Evolutionary conservation across 1,140 invertebrate genomes (phyloP).

Genomic region (Cephus cinctus): DNA sequence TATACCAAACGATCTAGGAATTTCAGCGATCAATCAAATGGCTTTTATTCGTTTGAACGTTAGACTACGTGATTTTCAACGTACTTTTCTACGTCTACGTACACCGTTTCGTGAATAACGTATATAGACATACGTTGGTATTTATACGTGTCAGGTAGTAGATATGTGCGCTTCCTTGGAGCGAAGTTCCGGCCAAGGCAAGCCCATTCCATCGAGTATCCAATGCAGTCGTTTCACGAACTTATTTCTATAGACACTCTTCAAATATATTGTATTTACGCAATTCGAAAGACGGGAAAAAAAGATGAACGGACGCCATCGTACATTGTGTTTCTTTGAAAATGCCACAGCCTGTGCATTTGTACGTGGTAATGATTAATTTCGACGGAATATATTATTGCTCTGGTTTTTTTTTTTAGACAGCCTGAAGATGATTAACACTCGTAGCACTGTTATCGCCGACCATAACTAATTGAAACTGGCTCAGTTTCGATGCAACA

Average conservation of each 20-base stretch:
- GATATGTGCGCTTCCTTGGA: conserved; percentile 48
- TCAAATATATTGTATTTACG: background rate
- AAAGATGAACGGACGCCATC: conserved; percentile 24
- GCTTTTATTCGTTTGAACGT: no score
- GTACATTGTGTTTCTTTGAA: no score
- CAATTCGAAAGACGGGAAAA: conserved; percentile 2
- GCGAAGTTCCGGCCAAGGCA: conserved; percentile 45
- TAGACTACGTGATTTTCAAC: no score
- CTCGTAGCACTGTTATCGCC: conserved; percentile 8
- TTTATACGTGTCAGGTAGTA: conserved; percentile 37
- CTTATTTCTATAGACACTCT: conserved; percentile 20
- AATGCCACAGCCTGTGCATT: no score
- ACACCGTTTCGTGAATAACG: no score
- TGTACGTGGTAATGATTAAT: no score
- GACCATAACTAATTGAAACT: conserved; percentile 15
- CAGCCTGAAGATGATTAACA: no score
- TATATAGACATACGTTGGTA: conserved; percentile 28
- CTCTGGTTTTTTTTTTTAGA: no score
- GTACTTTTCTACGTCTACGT: no score
- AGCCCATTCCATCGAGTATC: conserved; percentile 23
- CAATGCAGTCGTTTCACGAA: conserved; percentile 18
- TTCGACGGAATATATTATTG: no score
- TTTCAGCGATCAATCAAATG: no score
- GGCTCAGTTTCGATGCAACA: conserved; percentile 12
- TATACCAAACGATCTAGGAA: no score